Conservation (phyloP, 2,113 vertebrate species). For the Picathartes gymnocephalus region DNA sequence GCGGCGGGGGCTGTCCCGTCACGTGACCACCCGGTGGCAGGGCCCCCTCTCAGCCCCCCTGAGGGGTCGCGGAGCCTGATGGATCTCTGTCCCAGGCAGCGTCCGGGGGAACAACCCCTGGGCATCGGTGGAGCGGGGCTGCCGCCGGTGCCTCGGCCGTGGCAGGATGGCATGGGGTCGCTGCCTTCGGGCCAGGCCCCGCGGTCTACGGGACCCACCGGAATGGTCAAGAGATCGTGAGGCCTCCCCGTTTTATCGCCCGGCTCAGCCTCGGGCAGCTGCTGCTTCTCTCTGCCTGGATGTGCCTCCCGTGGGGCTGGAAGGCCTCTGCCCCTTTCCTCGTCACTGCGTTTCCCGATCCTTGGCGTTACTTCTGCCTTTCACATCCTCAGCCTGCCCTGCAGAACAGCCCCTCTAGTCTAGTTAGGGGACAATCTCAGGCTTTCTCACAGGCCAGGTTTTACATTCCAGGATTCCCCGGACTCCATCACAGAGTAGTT, state of each 20-base stretch:
- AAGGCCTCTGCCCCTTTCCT: not conserved
- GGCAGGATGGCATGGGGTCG: too few species aligned
- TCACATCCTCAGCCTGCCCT: not conserved
- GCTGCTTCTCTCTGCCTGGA: not conserved
- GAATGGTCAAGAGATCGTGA: too few species aligned
- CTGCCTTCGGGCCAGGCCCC: not conserved
- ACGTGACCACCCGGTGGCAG: not conserved
- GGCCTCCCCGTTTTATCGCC: accelerated
- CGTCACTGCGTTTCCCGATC: accelerated
- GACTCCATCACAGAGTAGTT: not conserved
- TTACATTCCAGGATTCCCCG: not conserved
- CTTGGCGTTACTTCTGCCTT: accelerated
- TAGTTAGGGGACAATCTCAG: not conserved
- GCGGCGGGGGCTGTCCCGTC: not conserved
- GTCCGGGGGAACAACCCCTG: too few species aligned
- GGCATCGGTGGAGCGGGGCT: not conserved
- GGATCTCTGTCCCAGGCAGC: accelerated
- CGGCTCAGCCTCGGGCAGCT: not conserved
- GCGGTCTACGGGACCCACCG: not conserved
- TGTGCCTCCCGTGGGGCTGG: not conserved
- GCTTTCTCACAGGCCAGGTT: not conserved
- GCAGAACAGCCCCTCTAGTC: not conserved
- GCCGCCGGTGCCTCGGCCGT: too few species aligned
- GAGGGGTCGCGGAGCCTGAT: accelerated
- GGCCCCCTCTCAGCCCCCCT: too few species aligned